Percentiles rank a stretch among this genome's conserved stretches.
phyloP scores from a whole-genome alignment of 2,888 invertebrate genomes.

The Andrena minutula region DNA sequence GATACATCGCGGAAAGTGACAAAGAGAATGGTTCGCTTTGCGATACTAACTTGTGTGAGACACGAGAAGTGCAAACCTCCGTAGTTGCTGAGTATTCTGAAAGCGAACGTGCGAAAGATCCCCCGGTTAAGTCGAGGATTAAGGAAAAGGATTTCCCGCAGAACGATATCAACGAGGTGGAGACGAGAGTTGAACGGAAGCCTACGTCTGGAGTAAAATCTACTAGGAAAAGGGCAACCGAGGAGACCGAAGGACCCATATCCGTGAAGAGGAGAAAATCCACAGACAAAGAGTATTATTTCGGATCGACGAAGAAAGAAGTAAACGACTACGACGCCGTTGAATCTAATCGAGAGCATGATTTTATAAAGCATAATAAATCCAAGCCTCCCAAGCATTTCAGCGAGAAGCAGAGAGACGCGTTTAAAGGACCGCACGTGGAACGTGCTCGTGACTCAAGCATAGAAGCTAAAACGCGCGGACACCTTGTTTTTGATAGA shows the following conservation, averaged over 20 bases:
- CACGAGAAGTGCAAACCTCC: not conserved
- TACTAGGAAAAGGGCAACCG: slow-evolving; percentile 22
- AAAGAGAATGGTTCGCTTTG: slow-evolving; percentile 55
- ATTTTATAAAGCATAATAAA: not conserved
- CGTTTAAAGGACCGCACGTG: not conserved
- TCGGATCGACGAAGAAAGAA: slow-evolving; percentile 2
- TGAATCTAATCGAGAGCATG: not conserved
- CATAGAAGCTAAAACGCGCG: not conserved
- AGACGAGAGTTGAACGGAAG: not conserved
- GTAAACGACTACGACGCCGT: too few species aligned
- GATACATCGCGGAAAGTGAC: slow-evolving; percentile 51
- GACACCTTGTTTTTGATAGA: not conserved
- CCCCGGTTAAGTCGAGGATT: not conserved
- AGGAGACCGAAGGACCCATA: not conserved
- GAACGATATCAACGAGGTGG: not conserved
- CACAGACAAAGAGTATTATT: not conserved
- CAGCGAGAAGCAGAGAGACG: not conserved
- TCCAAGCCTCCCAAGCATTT: not conserved
- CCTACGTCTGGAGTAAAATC: not conserved
- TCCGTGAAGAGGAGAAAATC: slow-evolving; percentile 15
- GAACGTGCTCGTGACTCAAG: not conserved
- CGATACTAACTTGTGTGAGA: not conserved
- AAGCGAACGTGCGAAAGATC: not conserved
- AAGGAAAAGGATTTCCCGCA: not conserved
- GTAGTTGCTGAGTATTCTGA: not conserved